These are phyloP conservation scores for Trypoxylon attenuatum DNA, from an alignment of 2,888 invertebrate genomes.

Conservation along the genomic window DNA sequence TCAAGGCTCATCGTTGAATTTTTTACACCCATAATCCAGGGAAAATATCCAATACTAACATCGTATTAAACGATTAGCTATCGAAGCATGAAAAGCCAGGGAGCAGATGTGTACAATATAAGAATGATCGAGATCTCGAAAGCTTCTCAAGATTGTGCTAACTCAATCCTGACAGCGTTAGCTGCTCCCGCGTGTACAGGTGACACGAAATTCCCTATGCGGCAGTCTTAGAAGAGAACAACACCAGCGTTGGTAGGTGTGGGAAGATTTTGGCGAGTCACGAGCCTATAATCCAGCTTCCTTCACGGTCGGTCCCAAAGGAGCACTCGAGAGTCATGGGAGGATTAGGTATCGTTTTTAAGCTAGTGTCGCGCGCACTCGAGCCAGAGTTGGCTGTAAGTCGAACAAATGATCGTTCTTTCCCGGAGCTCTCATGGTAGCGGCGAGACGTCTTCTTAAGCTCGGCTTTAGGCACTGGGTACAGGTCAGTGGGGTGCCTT, in stretches of 20 bases:
- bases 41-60: too few relatives aligned
- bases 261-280: slow-evolving; percentile 29
- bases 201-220: too few relatives aligned
- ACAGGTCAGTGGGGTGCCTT: slow-evolving; percentile 42
- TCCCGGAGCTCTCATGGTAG: slow-evolving; percentile 47
- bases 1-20: too few relatives aligned
- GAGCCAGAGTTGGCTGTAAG: slow-evolving; percentile 23
- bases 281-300: slow-evolving; percentile 15
- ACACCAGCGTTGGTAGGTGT: background rate
- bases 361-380: slow-evolving; percentile 43
- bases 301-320: slow-evolving; percentile 19
- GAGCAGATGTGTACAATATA: too few relatives aligned
- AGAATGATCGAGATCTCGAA: too few relatives aligned
- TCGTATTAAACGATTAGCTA: too few relatives aligned
- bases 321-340: slow-evolving; percentile 16
- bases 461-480: slow-evolving; percentile 28
- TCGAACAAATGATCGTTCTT: slow-evolving; percentile 49
- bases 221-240: too few relatives aligned
- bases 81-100: too few relatives aligned
- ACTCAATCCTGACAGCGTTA: too few relatives aligned
- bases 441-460: slow-evolving; percentile 52
- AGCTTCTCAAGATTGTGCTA: too few relatives aligned
- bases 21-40: too few relatives aligned
- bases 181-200: too few relatives aligned
- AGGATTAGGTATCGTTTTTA: slow-evolving; percentile 27